Evolutionary conservation across 1,140 invertebrate species (phyloP).

Genomic region (Chironomus tepperi): DNA sequence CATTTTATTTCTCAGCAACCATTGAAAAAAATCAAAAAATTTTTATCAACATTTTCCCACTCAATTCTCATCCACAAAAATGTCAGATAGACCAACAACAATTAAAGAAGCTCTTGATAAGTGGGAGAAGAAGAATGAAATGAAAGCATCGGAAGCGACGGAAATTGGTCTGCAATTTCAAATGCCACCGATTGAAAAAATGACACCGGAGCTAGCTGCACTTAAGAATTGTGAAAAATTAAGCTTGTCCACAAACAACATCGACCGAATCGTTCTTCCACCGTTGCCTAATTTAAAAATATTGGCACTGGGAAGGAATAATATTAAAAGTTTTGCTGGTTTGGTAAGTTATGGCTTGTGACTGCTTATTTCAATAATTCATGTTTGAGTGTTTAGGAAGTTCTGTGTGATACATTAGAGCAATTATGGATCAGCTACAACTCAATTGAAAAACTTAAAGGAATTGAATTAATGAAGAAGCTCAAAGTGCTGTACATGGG

Average conservation of each 20-base stretch:
- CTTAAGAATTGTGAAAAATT: conserved; percentile 66
- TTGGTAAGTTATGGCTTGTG: conserved; percentile 46
- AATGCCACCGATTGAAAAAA: conserved; percentile 73
- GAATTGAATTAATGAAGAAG: conserved; percentile 70
- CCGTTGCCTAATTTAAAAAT: conserved; percentile 72
- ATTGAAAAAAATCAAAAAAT: background rate
- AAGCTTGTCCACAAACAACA: conserved; percentile 84
- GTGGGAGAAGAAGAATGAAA: conserved; percentile 65
- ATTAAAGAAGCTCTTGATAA: conserved; percentile 70
- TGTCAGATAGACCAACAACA: conserved; percentile 51
- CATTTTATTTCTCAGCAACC: background rate
- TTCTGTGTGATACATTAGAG: conserved; percentile 74
- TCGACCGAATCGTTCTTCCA: conserved; percentile 77
- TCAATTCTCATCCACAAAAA: conserved; percentile 26
- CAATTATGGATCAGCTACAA: conserved; percentile 95
- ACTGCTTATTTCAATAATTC: background rate
- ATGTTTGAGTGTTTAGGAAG: conserved; percentile 49
- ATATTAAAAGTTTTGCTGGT: conserved; percentile 79
- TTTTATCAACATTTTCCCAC: background rate
- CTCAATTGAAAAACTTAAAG: conserved; percentile 86
- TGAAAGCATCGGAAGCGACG: conserved; percentile 53
- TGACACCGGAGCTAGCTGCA: conserved; percentile 58
- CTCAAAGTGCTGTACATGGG: conserved; percentile 77
- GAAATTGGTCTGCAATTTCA: conserved; percentile 73
- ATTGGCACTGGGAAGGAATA: conserved; percentile 79